Evolutionary conservation across 2,888 invertebrate species (phyloP), one percentile per base, ranked within the genome.

Genomic region (Lysandra coridon): DNA sequence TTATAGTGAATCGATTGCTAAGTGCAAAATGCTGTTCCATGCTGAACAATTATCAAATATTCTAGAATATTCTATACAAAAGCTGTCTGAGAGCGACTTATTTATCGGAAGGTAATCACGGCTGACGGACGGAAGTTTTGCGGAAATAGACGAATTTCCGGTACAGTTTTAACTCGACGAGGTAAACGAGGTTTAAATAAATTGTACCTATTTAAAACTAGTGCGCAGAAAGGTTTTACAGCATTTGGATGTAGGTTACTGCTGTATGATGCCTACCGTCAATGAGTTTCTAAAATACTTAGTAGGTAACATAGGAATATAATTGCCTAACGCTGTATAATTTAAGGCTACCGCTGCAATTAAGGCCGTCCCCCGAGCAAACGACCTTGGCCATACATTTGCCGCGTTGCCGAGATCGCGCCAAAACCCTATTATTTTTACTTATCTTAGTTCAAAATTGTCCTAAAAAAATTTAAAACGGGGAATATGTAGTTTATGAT

Each of bases 71-170:
- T 53, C 76, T 53, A 57, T 53, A 30, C 30, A 76, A 75, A 75
- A 49, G 53, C 53, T 14, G 30, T 30, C 53, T 49, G 81, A 40
- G 57, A 73, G 60, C 78, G 79, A 74, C 73, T 79, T 79, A 74
- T 79, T 79, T 79, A 64, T 79, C 30, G 78, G 30, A 78, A 75
- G 79, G 74, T 53, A 49, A 74, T 74, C 73, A 44, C 81, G 57
- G 60, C 40, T 23, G 78, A 80, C 83, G 87, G 88, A 85, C 83
- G 87, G 88, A 85, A 85, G 84, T 83, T 83, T 80, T 78, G 75
- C 79, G 86, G 87, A 87, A 86, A 87, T 87, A 85, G 86, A 86
- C 84, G 80, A 82, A 84, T 83, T 83, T 86, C 86, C 83, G 83
- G 83, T 81, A 83, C 83, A 85, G 84, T 83, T 84, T 85, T 82